Evolutionary conservation across 2,113 vertebrate genomes (phyloP).

Genomic region (Chascanopsetta lugubris): DNA sequence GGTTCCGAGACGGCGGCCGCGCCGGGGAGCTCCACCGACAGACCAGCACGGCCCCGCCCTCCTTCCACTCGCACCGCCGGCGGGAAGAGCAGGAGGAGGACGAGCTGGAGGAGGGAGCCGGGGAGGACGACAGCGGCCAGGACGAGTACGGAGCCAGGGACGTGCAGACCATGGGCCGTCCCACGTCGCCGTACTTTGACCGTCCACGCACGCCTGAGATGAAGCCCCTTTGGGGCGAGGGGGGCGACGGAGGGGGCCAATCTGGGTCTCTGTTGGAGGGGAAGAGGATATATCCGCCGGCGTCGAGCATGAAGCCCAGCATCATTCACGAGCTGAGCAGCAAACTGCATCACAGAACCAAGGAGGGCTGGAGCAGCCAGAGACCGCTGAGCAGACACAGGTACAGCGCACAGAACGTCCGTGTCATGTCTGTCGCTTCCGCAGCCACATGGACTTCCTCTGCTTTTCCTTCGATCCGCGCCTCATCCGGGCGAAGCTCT

Average conservation of each 20-base stretch:
- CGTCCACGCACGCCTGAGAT: constrained; percentile 80
- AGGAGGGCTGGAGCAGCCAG: constrained; percentile 82
- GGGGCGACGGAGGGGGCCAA: constrained; percentile 59
- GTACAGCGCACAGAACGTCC: constrained; percentile 55
- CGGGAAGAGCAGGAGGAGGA: constrained; percentile 74
- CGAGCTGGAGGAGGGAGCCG: constrained; percentile 57
- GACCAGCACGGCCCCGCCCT: constrained; percentile 76
- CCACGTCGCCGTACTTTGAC: constrained; percentile 80
- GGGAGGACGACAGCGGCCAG: constrained; percentile 61
- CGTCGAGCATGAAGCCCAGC: constrained; percentile 88
- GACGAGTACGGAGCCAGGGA: constrained; percentile 72
- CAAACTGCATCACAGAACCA: constrained; percentile 89
- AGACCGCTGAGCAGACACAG: constrained; percentile 83
- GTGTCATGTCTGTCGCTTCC: constrained; percentile 7
- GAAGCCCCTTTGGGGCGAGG: constrained; percentile 80
- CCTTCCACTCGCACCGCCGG: constrained; percentile 76
- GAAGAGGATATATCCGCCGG: constrained; percentile 81
- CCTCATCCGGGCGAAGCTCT: constrained; percentile 1
- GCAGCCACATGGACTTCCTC: constrained; percentile 11
- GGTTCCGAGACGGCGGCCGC: constrained; percentile 77
- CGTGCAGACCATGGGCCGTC: constrained; percentile 75
- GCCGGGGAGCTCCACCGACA: constrained; percentile 73
- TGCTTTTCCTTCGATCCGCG: constrained; percentile 11
- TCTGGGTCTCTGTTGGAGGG: constrained; percentile 72
- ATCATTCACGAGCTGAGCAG: constrained; percentile 92